These are phyloP conservation scores for Latrodectus hesperus DNA, from an alignment of 2,888 invertebrate species.

Conservation along the genomic window DNA sequence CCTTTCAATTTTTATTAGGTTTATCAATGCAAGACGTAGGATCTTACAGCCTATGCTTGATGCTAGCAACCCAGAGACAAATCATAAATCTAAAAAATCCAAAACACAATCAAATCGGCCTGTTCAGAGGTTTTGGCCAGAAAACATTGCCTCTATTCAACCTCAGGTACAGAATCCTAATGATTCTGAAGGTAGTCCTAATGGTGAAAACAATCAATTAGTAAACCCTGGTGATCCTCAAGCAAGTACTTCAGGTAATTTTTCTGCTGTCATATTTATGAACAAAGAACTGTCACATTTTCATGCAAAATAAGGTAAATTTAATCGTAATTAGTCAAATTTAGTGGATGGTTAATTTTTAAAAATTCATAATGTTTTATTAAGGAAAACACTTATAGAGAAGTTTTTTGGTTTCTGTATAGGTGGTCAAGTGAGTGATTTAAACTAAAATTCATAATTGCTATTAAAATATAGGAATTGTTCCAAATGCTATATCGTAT, in stretches of 20 bases:
- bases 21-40: constrained; percentile 92
- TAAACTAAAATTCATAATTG: too few relatives aligned
- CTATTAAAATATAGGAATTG: too few relatives aligned
- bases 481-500: too few relatives aligned
- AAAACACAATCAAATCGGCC: constrained; percentile 65
- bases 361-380: too few relatives aligned
- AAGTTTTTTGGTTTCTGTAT: too few relatives aligned
- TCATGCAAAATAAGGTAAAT: too few relatives aligned
- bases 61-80: constrained; percentile 74
- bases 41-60: constrained; percentile 95
- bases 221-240: constrained; percentile 47
- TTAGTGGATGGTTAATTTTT: too few relatives aligned
- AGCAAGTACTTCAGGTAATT: constrained; percentile 62
- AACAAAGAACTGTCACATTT: too few relatives aligned
- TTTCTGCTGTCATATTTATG: too few relatives aligned
- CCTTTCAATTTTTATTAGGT: constrained; percentile 76
- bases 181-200: constrained; percentile 47
- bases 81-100: constrained; percentile 67
- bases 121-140: constrained; percentile 71
- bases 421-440: too few relatives aligned
- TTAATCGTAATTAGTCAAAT: too few relatives aligned
- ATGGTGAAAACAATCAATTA: constrained; percentile 39
- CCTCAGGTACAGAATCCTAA: constrained; percentile 64
- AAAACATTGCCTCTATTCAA: constrained; percentile 70
- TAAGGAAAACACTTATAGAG: too few relatives aligned